Base-by-base conservation (phyloP, 1,140 invertebrate genomes). In the Neuroterus valhalla region DNA sequence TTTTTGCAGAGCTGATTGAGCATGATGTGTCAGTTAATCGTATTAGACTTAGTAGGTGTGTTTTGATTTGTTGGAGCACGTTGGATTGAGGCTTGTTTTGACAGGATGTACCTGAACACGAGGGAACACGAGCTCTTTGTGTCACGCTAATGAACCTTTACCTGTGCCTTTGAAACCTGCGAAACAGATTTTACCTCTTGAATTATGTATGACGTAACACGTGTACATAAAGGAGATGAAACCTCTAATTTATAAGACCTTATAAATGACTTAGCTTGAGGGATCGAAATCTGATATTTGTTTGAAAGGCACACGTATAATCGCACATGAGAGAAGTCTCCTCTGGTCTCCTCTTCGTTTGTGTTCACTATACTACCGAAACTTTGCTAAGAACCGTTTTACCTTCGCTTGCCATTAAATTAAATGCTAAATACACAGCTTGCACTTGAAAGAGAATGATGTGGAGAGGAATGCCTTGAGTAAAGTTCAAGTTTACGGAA, bases 341-440 rank as follows among this genome's bases (percentile, higher is more conserved):
- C 23, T 62, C 1, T 62, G n/a, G 55, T 14, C 26, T 62, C 55
- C 23, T 62, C 1, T 62, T 62, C 55, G 15, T 26, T 62, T 62
- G 55, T 62, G 26, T 38, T 62, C 23, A 62, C 11, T 62, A 23
- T 62, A 62, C 3, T 62, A 62, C 3, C 21, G 48, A 52, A 62
- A 62, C 26, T 62, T 31, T 17, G 55, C 14, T 31, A 6, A 62
- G 31, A 62, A 62, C 55, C 31, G 55, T 62, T 55, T 55, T 62
- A 62, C 55, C 55, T 62, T 62, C n/a, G 55, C 55, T 62, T 62
- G 55, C 55, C 23, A 62, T 62, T 62, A 62, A 62, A 62, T 62
- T 62, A 31, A 62, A 38, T 62, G 55, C 55, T 26, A 62, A 62
- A 62, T 62, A 62, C 55, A 62, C 55, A 62, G 55, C 55, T 62